Conservation (phyloP, 2,888 invertebrate genomes). For the Norana najaformis region DNA sequence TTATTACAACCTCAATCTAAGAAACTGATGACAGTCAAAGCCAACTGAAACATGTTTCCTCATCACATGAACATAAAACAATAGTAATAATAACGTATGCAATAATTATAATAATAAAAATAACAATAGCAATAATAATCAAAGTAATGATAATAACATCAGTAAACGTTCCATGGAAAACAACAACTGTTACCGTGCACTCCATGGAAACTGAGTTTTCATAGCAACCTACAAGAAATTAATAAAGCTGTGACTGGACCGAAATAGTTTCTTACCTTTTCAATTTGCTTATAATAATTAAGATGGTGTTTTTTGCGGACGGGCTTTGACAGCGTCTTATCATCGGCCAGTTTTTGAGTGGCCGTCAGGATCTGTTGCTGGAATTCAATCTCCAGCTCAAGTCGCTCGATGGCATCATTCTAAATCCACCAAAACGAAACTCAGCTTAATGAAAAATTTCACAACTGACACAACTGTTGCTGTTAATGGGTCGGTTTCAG, state of each 20-base stretch:
- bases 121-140: too few species aligned
- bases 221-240: neutral
- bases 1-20: too few species aligned
- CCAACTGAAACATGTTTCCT: too few species aligned
- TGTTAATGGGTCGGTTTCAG: too few species aligned
- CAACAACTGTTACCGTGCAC: too few species aligned
- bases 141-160: too few species aligned
- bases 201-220: too few species aligned
- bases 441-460: neutral
- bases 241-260: neutral
- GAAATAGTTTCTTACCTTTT: neutral
- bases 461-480: neutral
- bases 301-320: conserved; percentile 17
- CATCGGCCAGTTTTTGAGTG: conserved; percentile 17
- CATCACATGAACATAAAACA: neutral
- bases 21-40: too few species aligned
- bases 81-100: neutral
- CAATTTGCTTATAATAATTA: neutral
- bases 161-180: too few species aligned
- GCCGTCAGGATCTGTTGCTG: conserved; percentile 26
- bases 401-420: conserved; percentile 9
- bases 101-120: neutral
- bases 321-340: conserved; percentile 26
- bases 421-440: neutral
- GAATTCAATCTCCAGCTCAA: conserved; percentile 28